phyloP scores from a whole-genome alignment of 2,888 invertebrate species.

The Mesorhabditis spiculigera region DNA sequence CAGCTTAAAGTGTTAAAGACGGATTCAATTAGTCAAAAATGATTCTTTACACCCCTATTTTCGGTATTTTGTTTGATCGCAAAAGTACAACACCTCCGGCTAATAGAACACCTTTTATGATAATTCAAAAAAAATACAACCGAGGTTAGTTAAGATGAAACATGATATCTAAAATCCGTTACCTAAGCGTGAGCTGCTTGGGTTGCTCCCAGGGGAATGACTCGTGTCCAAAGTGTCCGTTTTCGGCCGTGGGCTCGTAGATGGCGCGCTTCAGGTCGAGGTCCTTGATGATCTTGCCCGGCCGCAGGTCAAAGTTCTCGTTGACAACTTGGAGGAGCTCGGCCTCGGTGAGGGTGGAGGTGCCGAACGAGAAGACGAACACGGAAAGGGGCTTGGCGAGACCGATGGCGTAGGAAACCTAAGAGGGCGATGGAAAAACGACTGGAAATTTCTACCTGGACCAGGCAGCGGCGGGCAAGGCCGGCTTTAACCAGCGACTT shows the following conservation, averaged over 20 bases:
- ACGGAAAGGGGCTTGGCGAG: constrained; percentile 94
- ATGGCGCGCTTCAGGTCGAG: constrained; percentile 73
- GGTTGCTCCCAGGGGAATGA: constrained; percentile 96
- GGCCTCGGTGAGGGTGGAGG: constrained; percentile 75
- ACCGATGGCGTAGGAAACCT: constrained; percentile 78
- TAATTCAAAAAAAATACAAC: too few species aligned
- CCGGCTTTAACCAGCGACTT: constrained; percentile 92
- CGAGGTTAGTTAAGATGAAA: too few species aligned
- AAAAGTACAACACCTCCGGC: too few species aligned
- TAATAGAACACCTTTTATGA: too few species aligned
- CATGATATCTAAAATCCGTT: not conserved
- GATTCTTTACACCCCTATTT: too few species aligned
- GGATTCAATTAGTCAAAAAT: too few species aligned
- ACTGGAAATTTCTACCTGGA: constrained; percentile 66
- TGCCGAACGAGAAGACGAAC: constrained; percentile 94
- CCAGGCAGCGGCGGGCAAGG: constrained; percentile 89
- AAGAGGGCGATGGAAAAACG: not conserved
- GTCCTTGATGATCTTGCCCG: constrained; percentile 88
- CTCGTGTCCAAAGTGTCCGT: constrained; percentile 95
- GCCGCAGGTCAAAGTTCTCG: constrained; percentile 92
- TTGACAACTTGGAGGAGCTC: constrained; percentile 80
- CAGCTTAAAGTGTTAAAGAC: too few species aligned
- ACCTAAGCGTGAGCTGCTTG: constrained; percentile 69
- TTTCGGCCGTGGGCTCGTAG: constrained; percentile 93
- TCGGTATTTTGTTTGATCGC: too few species aligned